Evolutionary conservation across 37 sponge, comb jelly and placozoan genomes (phyloP), one percentile per base, ranked within the genome.

Genomic region (Bolinopsis microptera): DNA sequence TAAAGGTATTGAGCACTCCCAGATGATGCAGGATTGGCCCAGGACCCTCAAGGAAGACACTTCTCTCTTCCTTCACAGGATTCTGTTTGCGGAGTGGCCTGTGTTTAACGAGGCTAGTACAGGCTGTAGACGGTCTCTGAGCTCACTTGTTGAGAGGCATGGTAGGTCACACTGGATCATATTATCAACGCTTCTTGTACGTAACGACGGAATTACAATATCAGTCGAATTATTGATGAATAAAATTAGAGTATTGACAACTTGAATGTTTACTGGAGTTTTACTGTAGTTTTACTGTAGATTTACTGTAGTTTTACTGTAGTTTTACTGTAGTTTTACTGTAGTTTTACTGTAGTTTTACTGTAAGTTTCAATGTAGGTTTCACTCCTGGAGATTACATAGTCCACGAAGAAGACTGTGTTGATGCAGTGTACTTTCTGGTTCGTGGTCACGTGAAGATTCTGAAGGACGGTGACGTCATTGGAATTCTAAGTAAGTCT

Each of bases 81-180:
- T 72, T n/a, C 75, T 72, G 75, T 72, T 72, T 72, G 75, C 75
- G 31, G 75, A 72, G 31, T 72, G 75, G 75, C 75, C 75, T n/a
- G 75, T 72, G 75, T 72, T 72, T 72, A 72, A 28, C 31, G 31
- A 72, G 26, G 75, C 75, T 24, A 72, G 75, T n/a, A 72, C 75
- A 72, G 75, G 75, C 26, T 72, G 75, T 21, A 72, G 75, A 28
- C 26, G 75, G 18, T 8, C 75, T 21, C 75, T 72, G 22, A 72
- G 75, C 75, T 30, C 31, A 30, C 75, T 72, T 5, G 31, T 72
- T n/a, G 31, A 72, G 31, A 8, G 75, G 31, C 75, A 72, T 72
- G 75, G 75, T 72, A 21, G 5, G 61, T 48, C 5, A 48, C n/a
- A n/a, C n/a, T n/a, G n/a, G n/a, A n/a, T n/a, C 61, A 48, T 48